Conservation (phyloP, 2,888 invertebrate species). For the Kuschelorhynchus macadamiae region DNA sequence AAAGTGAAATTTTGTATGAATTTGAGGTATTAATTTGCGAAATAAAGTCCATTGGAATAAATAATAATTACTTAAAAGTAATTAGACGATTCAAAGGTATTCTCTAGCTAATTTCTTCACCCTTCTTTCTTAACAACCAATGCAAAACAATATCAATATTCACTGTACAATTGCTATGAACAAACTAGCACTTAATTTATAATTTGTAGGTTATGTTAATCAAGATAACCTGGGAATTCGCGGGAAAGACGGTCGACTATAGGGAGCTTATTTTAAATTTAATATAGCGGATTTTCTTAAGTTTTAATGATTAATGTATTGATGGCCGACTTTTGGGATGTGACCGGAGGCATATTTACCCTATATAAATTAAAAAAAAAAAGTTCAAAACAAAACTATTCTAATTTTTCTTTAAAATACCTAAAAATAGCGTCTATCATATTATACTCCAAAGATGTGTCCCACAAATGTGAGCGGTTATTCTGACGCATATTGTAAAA, state of each 20-base stretch:
- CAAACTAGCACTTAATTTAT: conserved; percentile 12
- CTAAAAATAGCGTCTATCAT: too few relatives aligned
- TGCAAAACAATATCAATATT: conserved; percentile 9
- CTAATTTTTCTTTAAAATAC: too few relatives aligned
- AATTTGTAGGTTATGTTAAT: conserved; percentile 10
- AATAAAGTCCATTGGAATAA: conserved; percentile 15
- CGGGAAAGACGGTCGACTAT: conserved; percentile 18
- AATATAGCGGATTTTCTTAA: conserved; percentile 13
- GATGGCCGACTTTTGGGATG: conserved; percentile 20
- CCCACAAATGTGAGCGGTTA: too few relatives aligned
- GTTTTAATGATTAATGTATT: conserved; percentile 7
- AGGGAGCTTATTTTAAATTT: conserved; percentile 15
- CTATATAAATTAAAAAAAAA: too few relatives aligned
- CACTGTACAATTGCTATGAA: conserved; percentile 8
- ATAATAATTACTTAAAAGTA: conserved; percentile 14
- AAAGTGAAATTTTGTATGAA: conserved; percentile 12
- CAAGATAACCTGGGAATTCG: conserved; percentile 11
- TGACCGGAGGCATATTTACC: conserved; percentile 11
- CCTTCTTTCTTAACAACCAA: conserved; percentile 13
- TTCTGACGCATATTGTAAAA: too few relatives aligned
- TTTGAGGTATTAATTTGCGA: conserved; percentile 8
- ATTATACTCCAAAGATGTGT: too few relatives aligned
- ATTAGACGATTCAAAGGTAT: conserved; percentile 7
- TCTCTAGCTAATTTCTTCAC: conserved; percentile 7
- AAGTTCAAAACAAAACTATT: too few relatives aligned